These are phyloP conservation scores for Schizotus pectinicornis DNA, from an alignment of 2,888 invertebrate species.

Conservation along the genomic window DNA sequence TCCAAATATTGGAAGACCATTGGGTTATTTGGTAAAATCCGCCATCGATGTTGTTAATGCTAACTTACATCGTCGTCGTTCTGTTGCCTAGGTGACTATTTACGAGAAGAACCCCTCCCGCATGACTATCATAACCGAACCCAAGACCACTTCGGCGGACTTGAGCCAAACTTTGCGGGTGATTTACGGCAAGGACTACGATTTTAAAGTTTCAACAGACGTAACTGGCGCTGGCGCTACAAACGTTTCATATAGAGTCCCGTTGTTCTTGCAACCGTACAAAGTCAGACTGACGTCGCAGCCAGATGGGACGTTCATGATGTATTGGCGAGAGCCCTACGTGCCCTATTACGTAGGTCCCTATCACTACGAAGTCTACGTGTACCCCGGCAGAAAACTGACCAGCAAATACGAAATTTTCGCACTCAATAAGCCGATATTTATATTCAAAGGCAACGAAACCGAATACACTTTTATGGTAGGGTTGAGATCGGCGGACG, in stretches of 20 bases:
- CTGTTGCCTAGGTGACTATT: conserved; percentile 41
- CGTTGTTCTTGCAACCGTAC: conserved; percentile 47
- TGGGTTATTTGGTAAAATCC: conserved; percentile 46
- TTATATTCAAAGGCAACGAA: conserved; percentile 45
- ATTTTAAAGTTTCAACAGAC: conserved; percentile 46
- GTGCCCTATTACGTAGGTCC: conserved; percentile 43
- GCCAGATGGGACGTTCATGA: conserved; percentile 44
- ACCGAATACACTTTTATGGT: conserved; percentile 47
- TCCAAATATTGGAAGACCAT: conserved; percentile 44
- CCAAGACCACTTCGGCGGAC: conserved; percentile 41
- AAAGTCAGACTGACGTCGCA: conserved; percentile 43
- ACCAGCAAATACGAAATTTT: conserved; percentile 40
- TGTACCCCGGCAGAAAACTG: conserved; percentile 40
- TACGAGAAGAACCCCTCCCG: conserved; percentile 37
- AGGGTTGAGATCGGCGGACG: conserved; percentile 43
- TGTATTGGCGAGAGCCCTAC: conserved; percentile 49
- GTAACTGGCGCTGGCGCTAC: conserved; percentile 43
- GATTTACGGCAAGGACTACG: conserved; percentile 40
- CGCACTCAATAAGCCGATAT: conserved; percentile 43
- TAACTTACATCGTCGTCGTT: background rate
- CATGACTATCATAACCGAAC: conserved; percentile 41
- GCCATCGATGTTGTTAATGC: background rate
- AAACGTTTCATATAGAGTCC: conserved; percentile 40
- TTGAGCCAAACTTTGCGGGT: conserved; percentile 42
- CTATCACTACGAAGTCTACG: conserved; percentile 46